A percentile compares a stretch with the other conserved stretches of the same genome.
These are phyloP conservation scores for Nannospalax galili DNA, from an alignment of 2,113 vertebrate genomes.

Conservation along the genomic window DNA sequence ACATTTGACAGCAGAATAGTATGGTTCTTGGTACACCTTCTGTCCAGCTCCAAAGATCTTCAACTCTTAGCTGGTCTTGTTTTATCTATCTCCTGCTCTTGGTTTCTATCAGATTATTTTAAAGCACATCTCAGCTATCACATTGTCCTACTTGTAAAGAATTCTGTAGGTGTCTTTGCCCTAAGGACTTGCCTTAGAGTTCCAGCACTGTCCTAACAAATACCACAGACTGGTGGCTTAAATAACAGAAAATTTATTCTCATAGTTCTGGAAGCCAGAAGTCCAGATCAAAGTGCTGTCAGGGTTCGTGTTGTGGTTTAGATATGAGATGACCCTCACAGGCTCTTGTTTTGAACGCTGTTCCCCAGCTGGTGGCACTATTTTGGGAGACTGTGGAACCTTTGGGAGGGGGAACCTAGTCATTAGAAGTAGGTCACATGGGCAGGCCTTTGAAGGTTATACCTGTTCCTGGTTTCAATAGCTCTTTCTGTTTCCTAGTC, in stretches of 20 bases:
- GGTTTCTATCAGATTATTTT: slow-evolving; percentile 38
- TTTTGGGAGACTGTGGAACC: background rate
- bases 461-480: background rate
- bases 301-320: background rate
- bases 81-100: background rate
- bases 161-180: background rate
- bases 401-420: background rate
- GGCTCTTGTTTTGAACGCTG: background rate
- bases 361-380: background rate
- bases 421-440: background rate
- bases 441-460: background rate
- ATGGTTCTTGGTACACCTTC: background rate
- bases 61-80: background rate
- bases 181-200: background rate
- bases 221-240: background rate
- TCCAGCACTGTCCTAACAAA: background rate
- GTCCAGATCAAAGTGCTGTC: background rate
- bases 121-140: slow-evolving; percentile 18
- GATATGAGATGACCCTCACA: background rate
- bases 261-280: background rate
- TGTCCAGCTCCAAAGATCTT: background rate
- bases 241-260: background rate
- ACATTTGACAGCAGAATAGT: background rate
- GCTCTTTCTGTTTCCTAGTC: background rate
- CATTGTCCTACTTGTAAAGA: background rate